Percentiles rank a stretch among this genome's conserved stretches.
Evolutionary conservation across 30 jellyfish, hydroid and myxozoan species (phyloP).

Genomic region (Phacellophora camtschatica): DNA sequence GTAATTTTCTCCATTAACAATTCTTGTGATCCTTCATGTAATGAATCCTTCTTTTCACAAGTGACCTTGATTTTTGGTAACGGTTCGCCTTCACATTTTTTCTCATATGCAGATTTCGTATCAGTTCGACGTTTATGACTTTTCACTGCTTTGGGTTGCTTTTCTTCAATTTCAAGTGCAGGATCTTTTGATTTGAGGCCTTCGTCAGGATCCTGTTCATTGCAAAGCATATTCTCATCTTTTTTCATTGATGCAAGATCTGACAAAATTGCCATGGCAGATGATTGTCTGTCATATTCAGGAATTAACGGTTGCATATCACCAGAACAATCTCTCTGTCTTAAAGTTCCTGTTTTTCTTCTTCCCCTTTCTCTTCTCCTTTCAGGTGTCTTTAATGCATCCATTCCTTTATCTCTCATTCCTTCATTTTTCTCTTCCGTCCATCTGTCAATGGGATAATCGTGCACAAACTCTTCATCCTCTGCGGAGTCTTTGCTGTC

Average conservation of each 20-base stretch:
- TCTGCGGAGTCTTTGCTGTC: constrained; percentile 69
- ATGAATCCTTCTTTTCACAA: not conserved
- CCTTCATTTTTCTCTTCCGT: constrained; percentile 7
- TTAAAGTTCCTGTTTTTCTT: not conserved
- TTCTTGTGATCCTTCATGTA: not conserved
- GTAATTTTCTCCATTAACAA: not conserved
- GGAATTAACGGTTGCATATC: not conserved
- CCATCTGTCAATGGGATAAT: constrained; percentile 40
- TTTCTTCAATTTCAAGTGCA: not conserved
- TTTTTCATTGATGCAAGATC: constrained; percentile 28
- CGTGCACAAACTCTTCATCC: constrained; percentile 39
- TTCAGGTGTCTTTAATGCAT: constrained; percentile 11
- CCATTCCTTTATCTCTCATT: not conserved
- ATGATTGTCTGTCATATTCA: constrained; percentile 19
- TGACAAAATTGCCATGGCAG: constrained; percentile 31
- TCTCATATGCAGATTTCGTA: not conserved
- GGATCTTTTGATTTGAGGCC: not conserved
- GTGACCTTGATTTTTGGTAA: not conserved
- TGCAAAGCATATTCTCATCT: not conserved
- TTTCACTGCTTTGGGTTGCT: not conserved
- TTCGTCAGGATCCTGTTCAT: constrained; percentile 16
- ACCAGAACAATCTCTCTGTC: not conserved
- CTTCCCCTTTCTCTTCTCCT: not conserved
- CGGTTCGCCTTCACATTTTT: not conserved
- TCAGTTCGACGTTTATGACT: constrained; percentile 4